Evolutionary conservation across 2,888 invertebrate species (phyloP).

Genomic region (Epirrhoe alternata): DNA sequence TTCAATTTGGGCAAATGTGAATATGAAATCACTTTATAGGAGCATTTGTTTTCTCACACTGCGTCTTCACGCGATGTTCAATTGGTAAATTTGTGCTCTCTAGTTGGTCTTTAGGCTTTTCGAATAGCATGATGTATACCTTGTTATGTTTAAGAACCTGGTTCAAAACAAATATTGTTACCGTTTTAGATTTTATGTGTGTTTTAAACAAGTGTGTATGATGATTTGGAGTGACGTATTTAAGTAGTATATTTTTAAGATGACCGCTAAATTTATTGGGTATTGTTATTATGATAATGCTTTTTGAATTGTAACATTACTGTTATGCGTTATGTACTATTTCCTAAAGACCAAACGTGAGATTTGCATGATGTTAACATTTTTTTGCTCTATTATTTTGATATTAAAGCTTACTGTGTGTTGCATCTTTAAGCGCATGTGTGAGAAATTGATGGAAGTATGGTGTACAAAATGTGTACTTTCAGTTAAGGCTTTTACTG

Average conservation of each 20-base stretch:
- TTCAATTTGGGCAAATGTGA: slow-evolving; percentile 77
- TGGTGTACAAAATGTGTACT: slow-evolving; percentile 55
- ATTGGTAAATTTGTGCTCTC: slow-evolving; percentile 57
- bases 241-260: slow-evolving; percentile 70
- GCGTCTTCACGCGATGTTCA: slow-evolving; percentile 55
- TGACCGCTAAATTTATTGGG: slow-evolving; percentile 84
- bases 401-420: slow-evolving; percentile 70
- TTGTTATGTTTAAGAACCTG: slow-evolving; percentile 12
- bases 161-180: slow-evolving; percentile 18
- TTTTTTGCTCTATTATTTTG: slow-evolving; percentile 70
- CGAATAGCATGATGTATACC: slow-evolving; percentile 59
- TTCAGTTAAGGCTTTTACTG: slow-evolving; percentile 75
- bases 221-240: slow-evolving; percentile 70
- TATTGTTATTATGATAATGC: slow-evolving; percentile 68
- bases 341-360: slow-evolving; percentile 85
- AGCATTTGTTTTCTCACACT: slow-evolving; percentile 72
- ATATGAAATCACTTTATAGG: slow-evolving; percentile 77
- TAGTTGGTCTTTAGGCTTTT: slow-evolving; percentile 81
- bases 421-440: slow-evolving; percentile 80
- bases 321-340: slow-evolving; percentile 63
- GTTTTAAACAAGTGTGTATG: slow-evolving; percentile 42
- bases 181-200: slow-evolving; percentile 40
- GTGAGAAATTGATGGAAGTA: slow-evolving; percentile 75
- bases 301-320: slow-evolving; percentile 51
- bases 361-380: slow-evolving; percentile 76